phyloP scores from a whole-genome alignment of 2,113 vertebrate species.

The Candoia aspera region DNA sequence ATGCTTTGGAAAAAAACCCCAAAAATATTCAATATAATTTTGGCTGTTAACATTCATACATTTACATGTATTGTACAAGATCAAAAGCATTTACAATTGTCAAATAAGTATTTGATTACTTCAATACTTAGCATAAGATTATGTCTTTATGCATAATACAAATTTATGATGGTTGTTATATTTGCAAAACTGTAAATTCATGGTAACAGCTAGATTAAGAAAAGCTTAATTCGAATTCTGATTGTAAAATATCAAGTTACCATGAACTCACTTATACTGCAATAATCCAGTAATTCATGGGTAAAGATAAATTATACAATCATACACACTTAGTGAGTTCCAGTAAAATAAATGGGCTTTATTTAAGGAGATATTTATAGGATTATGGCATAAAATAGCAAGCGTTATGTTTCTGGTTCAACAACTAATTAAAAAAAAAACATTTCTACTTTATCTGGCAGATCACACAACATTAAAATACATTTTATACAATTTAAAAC shows the following conservation, averaged over 20 bases:
- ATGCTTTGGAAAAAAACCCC: slow-evolving; percentile 57
- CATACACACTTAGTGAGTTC: not conserved
- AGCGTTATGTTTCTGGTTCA: not conserved
- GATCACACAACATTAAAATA: not conserved
- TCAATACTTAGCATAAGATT: not conserved
- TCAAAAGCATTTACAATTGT: not conserved
- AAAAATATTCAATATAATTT: slow-evolving; percentile 39
- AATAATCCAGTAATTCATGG: not conserved
- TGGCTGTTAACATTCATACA: not conserved
- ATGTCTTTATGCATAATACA: not conserved
- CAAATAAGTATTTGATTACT: not conserved
- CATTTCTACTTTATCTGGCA: not conserved
- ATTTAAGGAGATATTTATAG: not conserved
- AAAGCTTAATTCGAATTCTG: not conserved
- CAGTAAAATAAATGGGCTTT: not conserved
- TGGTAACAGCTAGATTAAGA: not conserved
- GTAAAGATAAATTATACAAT: slow-evolving; percentile 16
- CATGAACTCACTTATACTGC: not conserved
- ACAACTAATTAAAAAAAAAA: not conserved
- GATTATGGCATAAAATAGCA: not conserved
- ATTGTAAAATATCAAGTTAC: not conserved
- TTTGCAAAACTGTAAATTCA: not conserved
- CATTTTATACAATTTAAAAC: not conserved
- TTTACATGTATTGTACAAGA: not conserved
- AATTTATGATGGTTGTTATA: not conserved